These are phyloP conservation scores for Cryptoblepharus egeriae DNA, from an alignment of 2,797 vertebrate genomes.

Conservation along the genomic window DNA sequence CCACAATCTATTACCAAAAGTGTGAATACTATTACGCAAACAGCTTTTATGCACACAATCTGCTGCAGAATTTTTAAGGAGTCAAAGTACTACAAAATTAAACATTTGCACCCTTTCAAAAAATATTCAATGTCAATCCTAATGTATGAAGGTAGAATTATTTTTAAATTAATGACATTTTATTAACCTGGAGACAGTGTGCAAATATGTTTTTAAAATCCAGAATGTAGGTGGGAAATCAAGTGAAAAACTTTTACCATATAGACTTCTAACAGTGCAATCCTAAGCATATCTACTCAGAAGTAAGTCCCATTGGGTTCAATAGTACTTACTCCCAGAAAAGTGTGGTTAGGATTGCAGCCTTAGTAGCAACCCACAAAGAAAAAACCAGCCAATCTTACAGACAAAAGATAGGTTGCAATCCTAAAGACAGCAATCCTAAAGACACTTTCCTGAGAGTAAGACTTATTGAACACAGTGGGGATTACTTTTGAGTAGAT, in stretches of 20 bases:
- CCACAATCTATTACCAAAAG: background rate
- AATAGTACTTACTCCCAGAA: no score
- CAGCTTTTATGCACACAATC: conserved; percentile 20
- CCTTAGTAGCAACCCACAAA: background rate
- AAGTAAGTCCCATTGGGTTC: no score
- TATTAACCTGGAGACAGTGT: background rate
- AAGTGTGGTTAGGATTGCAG: no score
- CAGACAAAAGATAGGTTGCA: no score
- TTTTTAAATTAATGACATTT: conserved; percentile 12
- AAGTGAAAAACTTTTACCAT: conserved; percentile 9
- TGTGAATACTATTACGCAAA: background rate
- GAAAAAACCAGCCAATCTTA: no score
- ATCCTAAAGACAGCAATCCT: no score
- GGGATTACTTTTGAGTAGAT: no score
- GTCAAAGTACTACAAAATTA: conserved; percentile 26
- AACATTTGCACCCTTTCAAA: conserved; percentile 17
- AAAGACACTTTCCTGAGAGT: no score
- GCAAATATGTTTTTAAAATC: background rate
- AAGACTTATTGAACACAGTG: no score
- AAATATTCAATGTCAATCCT: background rate
- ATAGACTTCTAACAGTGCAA: background rate
- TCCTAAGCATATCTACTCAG: no score
- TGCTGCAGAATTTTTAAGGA: background rate
- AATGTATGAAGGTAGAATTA: conserved; percentile 32
- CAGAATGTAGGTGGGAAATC: background rate